Percentiles rank a stretch among this genome's conserved stretches.
phyloP scores from a whole-genome alignment of 2,113 vertebrate species.

The Coptodon bakossiorum region DNA sequence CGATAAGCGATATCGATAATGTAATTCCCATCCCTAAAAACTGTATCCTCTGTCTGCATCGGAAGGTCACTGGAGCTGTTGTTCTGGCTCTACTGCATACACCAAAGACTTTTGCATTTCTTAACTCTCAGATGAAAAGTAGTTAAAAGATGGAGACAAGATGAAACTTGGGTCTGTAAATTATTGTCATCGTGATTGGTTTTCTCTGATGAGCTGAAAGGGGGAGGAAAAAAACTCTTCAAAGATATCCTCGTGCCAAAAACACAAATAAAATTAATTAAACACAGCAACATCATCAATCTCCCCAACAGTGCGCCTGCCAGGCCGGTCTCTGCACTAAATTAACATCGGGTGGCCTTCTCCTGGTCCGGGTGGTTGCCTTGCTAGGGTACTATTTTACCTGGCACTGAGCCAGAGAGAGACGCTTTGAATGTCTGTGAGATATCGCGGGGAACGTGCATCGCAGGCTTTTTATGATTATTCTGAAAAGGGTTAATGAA shows the following conservation, averaged over 20 bases:
- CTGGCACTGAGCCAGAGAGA: slow-evolving; percentile 7
- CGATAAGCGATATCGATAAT: background rate
- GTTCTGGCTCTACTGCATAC: background rate
- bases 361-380: background rate
- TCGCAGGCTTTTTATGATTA: slow-evolving; percentile 32
- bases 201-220: slow-evolving; percentile 21
- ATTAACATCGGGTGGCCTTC: slow-evolving; percentile 35
- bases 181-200: slow-evolving; percentile 45
- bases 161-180: slow-evolving; percentile 36
- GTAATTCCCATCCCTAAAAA: background rate
- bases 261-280: slow-evolving; percentile 70
- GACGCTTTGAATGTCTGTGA: slow-evolving; percentile 20
- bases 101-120: background rate
- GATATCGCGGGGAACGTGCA: background rate
- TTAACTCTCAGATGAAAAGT: slow-evolving; percentile 11
- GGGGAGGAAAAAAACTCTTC: background rate
- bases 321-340: slow-evolving; percentile 16
- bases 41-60: background rate
- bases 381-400: background rate
- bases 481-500: slow-evolving; percentile 25
- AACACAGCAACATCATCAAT: slow-evolving; percentile 62
- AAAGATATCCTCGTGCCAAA: slow-evolving; percentile 37
- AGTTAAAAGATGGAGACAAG: background rate
- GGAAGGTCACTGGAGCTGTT: background rate
- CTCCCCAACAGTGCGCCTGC: slow-evolving; percentile 16